phyloP scores from a whole-genome alignment of 2,113 vertebrate species.

The Oxyruncus cristatus region DNA sequence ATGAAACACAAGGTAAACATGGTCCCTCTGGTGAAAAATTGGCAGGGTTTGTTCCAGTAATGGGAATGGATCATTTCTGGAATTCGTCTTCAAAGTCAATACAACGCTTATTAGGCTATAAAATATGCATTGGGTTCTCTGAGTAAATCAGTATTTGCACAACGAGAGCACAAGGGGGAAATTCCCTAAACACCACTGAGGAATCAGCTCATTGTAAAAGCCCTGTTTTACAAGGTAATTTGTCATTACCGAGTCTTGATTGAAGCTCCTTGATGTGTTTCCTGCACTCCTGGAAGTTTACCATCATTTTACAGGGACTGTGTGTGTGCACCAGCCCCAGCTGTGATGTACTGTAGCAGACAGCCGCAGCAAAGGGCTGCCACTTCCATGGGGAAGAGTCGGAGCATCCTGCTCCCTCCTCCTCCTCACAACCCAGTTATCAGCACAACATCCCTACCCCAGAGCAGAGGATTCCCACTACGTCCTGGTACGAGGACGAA shows the following conservation, averaged over 20 bases:
- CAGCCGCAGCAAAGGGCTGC: background rate
- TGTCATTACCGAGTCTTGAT: background rate
- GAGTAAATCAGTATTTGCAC: background rate
- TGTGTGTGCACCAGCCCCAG: background rate
- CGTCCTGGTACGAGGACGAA: rapidly evolving
- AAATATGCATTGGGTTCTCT: background rate
- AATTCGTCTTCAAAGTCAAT: background rate
- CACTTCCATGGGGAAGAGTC: rapidly evolving
- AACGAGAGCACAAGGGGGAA: background rate
- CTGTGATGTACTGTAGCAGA: rapidly evolving
- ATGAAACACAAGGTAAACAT: background rate
- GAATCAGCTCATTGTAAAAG: background rate
- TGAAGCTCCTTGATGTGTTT: background rate
- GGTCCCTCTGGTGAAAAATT: background rate
- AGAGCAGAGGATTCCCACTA: background rate
- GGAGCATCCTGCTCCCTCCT: background rate
- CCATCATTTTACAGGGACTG: background rate
- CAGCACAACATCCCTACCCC: background rate
- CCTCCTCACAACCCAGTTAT: background rate
- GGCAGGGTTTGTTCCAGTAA: background rate
- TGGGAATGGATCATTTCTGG: background rate
- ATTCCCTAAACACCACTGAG: background rate
- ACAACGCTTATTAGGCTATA: background rate
- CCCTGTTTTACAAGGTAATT: background rate
- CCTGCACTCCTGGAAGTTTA: background rate